Base-by-base conservation (phyloP, 2,113 vertebrate genomes). In the Phaethornis superciliosus region DNA sequence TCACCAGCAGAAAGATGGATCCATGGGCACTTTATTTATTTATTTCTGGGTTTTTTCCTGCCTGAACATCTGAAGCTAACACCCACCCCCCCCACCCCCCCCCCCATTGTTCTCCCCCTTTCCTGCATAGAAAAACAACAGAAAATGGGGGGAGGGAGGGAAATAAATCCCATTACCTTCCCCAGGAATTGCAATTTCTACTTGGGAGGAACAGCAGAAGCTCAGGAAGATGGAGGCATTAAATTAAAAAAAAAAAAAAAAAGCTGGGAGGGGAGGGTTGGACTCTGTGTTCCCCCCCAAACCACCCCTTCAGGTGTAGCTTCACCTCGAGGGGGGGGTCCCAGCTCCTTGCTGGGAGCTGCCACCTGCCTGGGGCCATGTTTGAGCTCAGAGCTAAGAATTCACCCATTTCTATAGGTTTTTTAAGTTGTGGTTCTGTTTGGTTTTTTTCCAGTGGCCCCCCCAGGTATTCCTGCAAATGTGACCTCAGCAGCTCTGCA, bases 121-220 rank as follows among this genome's bases (percentile, higher is more conserved):
- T 37, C 15, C 26, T 0, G 0, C 0, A 1, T 0, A 42, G 51
- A 44, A 28, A 74, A 60, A 42, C 60, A 20, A 9, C 35, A 22
- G 27, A 70, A 63, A 46, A 40, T 1, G 2, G 20, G 22, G 33
- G 3, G n/a, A n/a, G n/a, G n/a, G n/a, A n/a, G 8, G 18, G 44
- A 46, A 46, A n/a, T n/a, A 47, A 49, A 49, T 22, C 47, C 47
- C 20, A 22, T 8, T 49, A 49, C 18, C 44, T 46, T 49, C 47
- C 19, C 10, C 47, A 49, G 47, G 10, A 49, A 22, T 7, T 21
- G 19, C 19, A 49, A 4, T 49, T 20, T 49, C 20, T 49, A 49
- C 75, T 20, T 17, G 7, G 51, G 33, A 62, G 46, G 12, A 67
- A 18, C 17, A 20, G 46, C 58, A 21, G 65, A 30, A 47, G 59